Evolutionary conservation across 2,113 vertebrate genomes (phyloP), one percentile per base, ranked within the genome.

Genomic region (Ornithorhynchus anatinus): DNA sequence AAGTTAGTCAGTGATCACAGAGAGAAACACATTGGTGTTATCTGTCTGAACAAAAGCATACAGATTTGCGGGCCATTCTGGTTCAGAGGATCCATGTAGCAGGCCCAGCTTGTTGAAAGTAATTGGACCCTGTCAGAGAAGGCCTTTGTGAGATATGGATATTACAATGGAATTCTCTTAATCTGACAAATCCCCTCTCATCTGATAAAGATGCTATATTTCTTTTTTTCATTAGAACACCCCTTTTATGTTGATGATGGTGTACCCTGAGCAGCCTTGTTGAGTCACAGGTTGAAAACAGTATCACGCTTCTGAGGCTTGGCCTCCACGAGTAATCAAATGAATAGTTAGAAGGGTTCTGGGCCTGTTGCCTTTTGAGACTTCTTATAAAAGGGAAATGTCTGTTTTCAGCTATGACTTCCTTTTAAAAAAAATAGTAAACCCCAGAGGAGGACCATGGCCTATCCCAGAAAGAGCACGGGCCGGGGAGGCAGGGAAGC

Each of bases 131-230:
- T 90, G 93, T 94, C 93, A 93, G 89, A 90, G 87, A 73, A 86
- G 76, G 80, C 91, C 89, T 91, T 78, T 86, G 86, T 90, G 90
- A 93, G 94, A 93, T 87, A 88, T 77, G 86, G 87, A 89, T 86
- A 84, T 88, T 91, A 93, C 90, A 93, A 88, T 90, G 94, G 92
- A 90, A 84, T 90, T 84, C 89, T 86, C 91, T 93, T 94, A 93
- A 93, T 93, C 93, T 82, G 84, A 77, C 89, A 86, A 84, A 86
- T 90, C 88, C 89, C 78, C 67, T 79, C 84, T 82, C 89, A 69
- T 91, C 85, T 93, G 74, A 92, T 86, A 84, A 85, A 84, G 85
- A 75, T 88, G 69, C 72, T 85, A 72, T 77, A 69, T 73, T 63
- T 82, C 79, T 79, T 71, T 79, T 82, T 82, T 87, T 87, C 80